Conservation (phyloP, 2,888 invertebrate species). For the Cotesia congregata region DNA sequence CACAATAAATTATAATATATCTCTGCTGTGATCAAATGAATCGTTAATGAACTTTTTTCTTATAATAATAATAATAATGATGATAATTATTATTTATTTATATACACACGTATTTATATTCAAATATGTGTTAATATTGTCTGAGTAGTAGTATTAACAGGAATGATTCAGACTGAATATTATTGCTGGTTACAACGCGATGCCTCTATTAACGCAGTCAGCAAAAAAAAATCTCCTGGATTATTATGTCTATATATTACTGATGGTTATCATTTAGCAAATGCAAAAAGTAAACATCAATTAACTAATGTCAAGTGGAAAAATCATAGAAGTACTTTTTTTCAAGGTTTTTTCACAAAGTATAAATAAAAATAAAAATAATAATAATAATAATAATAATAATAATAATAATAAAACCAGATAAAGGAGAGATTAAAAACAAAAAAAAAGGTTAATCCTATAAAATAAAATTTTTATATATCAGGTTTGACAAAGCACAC, state of each 20-base stretch:
- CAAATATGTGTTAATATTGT: neutral
- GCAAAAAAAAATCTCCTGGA: neutral
- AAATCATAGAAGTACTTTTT: neutral
- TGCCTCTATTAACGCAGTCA: constrained; percentile 1
- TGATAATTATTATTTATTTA: neutral
- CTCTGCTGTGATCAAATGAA: constrained; percentile 17
- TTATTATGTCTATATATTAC: neutral
- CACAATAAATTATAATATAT: constrained; percentile 17
- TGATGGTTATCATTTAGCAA: neutral
- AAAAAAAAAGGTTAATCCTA: constrained; percentile 29
- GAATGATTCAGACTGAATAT: constrained; percentile 1
- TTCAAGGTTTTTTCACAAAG: neutral
- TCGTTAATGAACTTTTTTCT: constrained; percentile 19
- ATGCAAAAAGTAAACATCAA: constrained; percentile 1
- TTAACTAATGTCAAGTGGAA: neutral
- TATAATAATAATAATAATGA: neutral
- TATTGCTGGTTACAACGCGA: neutral
- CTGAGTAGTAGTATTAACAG: neutral
- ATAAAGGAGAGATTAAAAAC: constrained; percentile 17
- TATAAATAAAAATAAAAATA: neutral
- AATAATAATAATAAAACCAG: neutral
- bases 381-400: neutral
- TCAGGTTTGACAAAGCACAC: constrained; percentile 21
- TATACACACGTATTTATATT: constrained; percentile 5
- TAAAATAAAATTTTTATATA: constrained; percentile 31